Conservation (phyloP, 2,797 vertebrate species). For the Pseudomugil tenellus region DNA sequence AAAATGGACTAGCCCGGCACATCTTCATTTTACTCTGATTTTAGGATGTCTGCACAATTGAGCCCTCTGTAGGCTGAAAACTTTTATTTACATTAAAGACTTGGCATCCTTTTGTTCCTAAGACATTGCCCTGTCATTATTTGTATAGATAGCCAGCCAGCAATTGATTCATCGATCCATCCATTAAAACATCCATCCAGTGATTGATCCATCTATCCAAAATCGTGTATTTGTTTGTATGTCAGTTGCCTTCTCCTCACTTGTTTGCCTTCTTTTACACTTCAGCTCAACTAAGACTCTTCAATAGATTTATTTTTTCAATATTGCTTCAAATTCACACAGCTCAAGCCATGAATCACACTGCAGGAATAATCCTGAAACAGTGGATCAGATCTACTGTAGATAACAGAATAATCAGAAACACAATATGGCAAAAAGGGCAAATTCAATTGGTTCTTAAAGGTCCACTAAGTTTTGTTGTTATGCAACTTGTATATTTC, state of each 20-base stretch:
- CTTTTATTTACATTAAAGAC: too few species aligned
- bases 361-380: slow-evolving; percentile 55
- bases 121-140: too few species aligned
- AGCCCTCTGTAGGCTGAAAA: too few species aligned
- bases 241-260: too few species aligned
- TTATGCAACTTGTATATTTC: slow-evolving; percentile 17
- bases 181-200: too few species aligned
- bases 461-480: slow-evolving; percentile 18
- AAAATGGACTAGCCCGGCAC: too few species aligned
- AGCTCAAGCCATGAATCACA: slow-evolving; percentile 58
- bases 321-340: slow-evolving; percentile 51
- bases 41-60: too few species aligned
- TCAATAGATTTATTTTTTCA: slow-evolving; percentile 44
- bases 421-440: slow-evolving; percentile 48
- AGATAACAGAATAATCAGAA: slow-evolving; percentile 41
- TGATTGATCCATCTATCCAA: not conserved
- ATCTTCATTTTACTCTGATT: too few species aligned
- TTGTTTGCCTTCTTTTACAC: slow-evolving; percentile 21
- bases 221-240: too few species aligned
- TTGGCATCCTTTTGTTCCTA: too few species aligned
- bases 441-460: slow-evolving; percentile 45
- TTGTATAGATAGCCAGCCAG: too few species aligned
- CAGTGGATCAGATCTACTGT: slow-evolving; percentile 51
- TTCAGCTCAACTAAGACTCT: slow-evolving; percentile 20
- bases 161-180: not conserved